These are phyloP conservation scores for Parasteatoda tepidariorum DNA, from an alignment of 1,140 invertebrate genomes.

Conservation along the genomic window DNA sequence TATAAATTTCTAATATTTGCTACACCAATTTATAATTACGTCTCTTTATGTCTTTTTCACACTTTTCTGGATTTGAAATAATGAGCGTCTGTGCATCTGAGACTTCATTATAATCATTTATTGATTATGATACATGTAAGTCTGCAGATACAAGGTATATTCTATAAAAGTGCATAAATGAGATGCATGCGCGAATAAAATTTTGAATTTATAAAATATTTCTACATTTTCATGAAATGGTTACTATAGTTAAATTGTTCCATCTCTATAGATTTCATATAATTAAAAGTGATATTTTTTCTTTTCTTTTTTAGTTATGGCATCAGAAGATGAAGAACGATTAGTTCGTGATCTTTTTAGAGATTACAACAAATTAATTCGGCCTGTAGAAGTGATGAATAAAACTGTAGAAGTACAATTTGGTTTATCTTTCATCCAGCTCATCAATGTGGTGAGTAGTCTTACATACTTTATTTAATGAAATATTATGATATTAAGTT, in stretches of 20 bases:
- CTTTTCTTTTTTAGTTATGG: constrained; percentile 65
- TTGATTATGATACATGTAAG: too few species aligned
- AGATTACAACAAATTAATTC: constrained; percentile 98
- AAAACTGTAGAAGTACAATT: constrained; percentile 96
- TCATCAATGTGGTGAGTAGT: constrained; percentile 96
- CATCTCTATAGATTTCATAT: neutral
- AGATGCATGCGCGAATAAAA: too few species aligned
- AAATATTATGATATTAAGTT: neutral
- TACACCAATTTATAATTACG: too few species aligned
- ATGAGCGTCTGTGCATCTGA: too few species aligned
- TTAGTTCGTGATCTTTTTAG: constrained; percentile 96
- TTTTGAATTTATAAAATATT: too few species aligned
- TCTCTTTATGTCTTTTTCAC: too few species aligned
- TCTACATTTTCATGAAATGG: too few species aligned
- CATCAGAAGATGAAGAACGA: constrained; percentile 95
- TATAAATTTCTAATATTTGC: too few species aligned
- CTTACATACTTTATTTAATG: neutral
- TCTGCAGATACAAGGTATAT: too few species aligned
- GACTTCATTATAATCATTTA: too few species aligned
- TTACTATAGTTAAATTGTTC: neutral
- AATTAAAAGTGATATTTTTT: neutral
- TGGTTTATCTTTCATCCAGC: constrained; percentile 96
- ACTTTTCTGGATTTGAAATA: too few species aligned
- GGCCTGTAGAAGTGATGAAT: constrained; percentile 97
- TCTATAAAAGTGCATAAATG: too few species aligned